These are phyloP conservation scores for Phataginus tricuspis DNA, from an alignment of 2,797 vertebrate genomes.

Conservation along the genomic window DNA sequence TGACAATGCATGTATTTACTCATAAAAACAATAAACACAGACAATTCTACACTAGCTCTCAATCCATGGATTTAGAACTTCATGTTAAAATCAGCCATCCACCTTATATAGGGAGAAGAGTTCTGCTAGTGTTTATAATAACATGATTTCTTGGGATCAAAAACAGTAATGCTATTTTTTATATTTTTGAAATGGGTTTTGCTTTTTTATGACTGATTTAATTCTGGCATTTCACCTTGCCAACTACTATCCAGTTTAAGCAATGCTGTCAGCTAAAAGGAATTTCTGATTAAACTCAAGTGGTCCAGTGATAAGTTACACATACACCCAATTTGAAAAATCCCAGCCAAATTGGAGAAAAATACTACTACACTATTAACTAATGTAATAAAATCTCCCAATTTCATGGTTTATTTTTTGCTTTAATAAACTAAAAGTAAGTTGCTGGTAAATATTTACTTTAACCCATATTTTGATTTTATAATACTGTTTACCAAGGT, in stretches of 20 bases:
- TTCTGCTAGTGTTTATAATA: slow-evolving; percentile 87
- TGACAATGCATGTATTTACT: slow-evolving; percentile 88
- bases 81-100: slow-evolving; percentile 83
- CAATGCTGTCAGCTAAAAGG: slow-evolving; percentile 84
- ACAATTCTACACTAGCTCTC: slow-evolving; percentile 86
- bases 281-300: slow-evolving; percentile 85
- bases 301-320: slow-evolving; percentile 84
- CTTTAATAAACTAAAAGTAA: slow-evolving; percentile 82
- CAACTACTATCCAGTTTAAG: slow-evolving; percentile 85
- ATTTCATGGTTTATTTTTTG: slow-evolving; percentile 84
- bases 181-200: slow-evolving; percentile 69
- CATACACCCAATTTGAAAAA: slow-evolving; percentile 84
- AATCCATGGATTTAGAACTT: slow-evolving; percentile 80
- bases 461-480: slow-evolving; percentile 87
- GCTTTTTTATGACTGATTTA: slow-evolving; percentile 69
- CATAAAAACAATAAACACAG: slow-evolving; percentile 85
- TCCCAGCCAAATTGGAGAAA: slow-evolving; percentile 85
- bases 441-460: slow-evolving; percentile 89
- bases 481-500: slow-evolving; percentile 93
- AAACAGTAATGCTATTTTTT: slow-evolving; percentile 81
- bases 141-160: slow-evolving; percentile 83
- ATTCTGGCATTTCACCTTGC: slow-evolving; percentile 81
- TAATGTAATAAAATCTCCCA: slow-evolving; percentile 83
- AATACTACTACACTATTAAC: slow-evolving; percentile 83
- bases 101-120: slow-evolving; percentile 74